Conservation (phyloP, 2,113 vertebrate genomes). For the Rhynchopsitta pachyrhyncha region DNA sequence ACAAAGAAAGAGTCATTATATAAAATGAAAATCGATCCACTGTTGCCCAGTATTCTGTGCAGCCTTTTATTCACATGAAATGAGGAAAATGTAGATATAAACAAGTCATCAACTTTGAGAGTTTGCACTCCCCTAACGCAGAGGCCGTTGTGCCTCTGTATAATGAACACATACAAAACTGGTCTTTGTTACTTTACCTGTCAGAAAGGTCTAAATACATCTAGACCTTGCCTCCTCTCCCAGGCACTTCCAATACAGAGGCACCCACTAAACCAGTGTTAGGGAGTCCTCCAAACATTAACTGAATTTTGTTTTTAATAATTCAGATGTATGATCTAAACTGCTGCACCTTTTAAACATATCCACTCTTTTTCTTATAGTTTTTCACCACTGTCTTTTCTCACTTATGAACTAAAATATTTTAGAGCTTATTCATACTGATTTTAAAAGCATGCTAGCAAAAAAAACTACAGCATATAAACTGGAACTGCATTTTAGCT, state of each 20-base stretch:
- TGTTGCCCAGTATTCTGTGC: neutral
- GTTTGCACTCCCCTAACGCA: neutral
- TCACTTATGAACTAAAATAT: neutral
- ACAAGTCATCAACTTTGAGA: rapidly evolving
- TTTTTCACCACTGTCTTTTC: neutral
- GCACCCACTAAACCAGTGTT: rapidly evolving
- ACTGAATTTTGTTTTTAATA: neutral
- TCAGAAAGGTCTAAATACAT: neutral
- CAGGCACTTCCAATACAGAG: neutral
- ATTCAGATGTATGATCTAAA: neutral
- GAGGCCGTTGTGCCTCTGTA: neutral
- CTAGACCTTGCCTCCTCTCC: neutral
- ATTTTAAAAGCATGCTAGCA: neutral
- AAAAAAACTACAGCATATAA: rapidly evolving
- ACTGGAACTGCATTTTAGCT: neutral
- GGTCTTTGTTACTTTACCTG: neutral
- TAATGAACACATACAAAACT: neutral
- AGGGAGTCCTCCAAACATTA: neutral
- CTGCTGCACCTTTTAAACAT: neutral
- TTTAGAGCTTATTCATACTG: neutral
- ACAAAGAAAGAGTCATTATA: neutral
- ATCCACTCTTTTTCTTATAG: neutral
- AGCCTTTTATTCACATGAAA: neutral
- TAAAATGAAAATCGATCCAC: neutral
- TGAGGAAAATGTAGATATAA: neutral